Conservation (phyloP, 2,888 invertebrate species). For the Polia nebulosa region DNA sequence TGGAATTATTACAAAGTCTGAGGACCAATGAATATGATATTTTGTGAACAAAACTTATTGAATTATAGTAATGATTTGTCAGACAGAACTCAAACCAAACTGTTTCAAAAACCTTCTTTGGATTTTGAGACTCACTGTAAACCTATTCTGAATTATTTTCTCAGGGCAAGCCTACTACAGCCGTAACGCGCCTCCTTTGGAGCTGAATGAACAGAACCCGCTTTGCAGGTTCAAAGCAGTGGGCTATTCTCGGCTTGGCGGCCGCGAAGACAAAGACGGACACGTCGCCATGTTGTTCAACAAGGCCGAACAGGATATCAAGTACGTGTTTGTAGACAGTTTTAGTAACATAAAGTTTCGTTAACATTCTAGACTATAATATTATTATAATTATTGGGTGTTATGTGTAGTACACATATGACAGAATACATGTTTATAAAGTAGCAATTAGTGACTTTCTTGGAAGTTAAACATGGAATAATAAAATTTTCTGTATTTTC, state of each 20-base stretch:
- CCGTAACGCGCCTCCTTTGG: conserved; percentile 94
- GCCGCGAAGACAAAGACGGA: conserved; percentile 97
- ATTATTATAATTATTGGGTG: no score
- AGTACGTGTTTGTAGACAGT: conserved; percentile 84
- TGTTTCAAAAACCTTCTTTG: no score
- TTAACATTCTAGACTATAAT: no score
- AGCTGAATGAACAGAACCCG: conserved; percentile 97
- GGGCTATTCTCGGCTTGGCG: conserved; percentile 97
- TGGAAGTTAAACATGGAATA: neutral
- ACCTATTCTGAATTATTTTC: conserved; percentile 45
- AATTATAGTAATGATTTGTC: no score
- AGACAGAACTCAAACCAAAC: no score
- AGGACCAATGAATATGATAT: no score
- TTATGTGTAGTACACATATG: no score
- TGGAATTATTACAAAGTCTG: no score
- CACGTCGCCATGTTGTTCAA: conserved; percentile 96
- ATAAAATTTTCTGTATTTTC: no score
- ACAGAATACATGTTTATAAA: neutral
- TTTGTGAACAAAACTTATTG: no score
- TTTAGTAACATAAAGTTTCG: neutral
- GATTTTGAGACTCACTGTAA: no score
- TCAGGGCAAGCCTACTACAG: conserved; percentile 95
- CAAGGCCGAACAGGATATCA: conserved; percentile 95
- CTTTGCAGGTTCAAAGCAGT: conserved; percentile 98
- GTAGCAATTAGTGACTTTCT: neutral